Evolutionary conservation across 2,113 vertebrate species (phyloP), one percentile per base, ranked within the genome.

Genomic region (Albula goreensis): DNA sequence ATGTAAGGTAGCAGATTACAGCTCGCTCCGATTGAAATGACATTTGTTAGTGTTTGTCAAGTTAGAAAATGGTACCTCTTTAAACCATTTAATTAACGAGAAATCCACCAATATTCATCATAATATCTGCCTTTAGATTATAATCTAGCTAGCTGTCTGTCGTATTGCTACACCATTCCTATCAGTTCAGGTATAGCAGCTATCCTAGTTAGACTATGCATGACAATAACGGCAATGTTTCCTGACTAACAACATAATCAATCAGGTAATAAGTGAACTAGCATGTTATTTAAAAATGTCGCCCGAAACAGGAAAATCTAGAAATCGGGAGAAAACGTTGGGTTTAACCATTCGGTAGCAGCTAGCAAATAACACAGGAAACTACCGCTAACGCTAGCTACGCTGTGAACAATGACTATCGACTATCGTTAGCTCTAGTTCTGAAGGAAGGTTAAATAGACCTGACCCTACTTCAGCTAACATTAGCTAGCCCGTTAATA

Each of bases 311-410:
- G 17, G 31, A 41, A 41, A 41, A 41, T 41, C 31, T 41, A 41
- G 31, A 41, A 41, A 41, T 41, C 31, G 31, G 31, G 31, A 41
- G 31, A 41, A 41, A 41, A 41, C 31, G 31, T 41, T 41, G 31
- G 0, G 17, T 66, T 4, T 66, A 15, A 22, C 17, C 5, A 15
- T 60, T 60, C 12, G 57, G 57, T 11, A 60, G 57, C 10, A 19
- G 22, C 22, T 22, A 56, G 12, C 6, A 56, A 56, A 56, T 51
- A 57, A 85, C 86, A 88, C 89, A 89, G 89, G 87, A 90, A 90
- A 89, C 77, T 66, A 74, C 17, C 85, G 85, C n/a, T 63, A 15
- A 11, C 31, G 31, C 31, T 41, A 41, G 31, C 31, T 41, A 41
- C 31, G 31, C 31, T 41, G 57, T 49, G 80, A 83, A 57, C 53